Evolutionary conservation across 2,888 invertebrate genomes (phyloP).

Genomic region (Drosophila pseudotakahashii): DNA sequence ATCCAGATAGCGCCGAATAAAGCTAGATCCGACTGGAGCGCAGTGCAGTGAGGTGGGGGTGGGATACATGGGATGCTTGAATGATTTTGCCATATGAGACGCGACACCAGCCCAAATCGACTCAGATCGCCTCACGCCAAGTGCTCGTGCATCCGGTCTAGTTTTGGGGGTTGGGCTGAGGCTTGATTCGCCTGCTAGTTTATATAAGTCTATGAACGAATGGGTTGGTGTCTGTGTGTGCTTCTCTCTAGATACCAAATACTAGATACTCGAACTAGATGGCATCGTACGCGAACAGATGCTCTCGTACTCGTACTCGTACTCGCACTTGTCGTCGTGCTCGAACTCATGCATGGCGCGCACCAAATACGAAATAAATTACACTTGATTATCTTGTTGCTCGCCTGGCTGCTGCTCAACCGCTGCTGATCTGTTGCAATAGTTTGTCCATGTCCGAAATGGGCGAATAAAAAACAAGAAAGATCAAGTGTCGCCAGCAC

Average conservation of each 20-base stretch:
- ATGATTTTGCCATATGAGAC: constrained; percentile 62
- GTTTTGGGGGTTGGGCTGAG: constrained; percentile 39
- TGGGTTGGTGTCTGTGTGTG: constrained; percentile 17
- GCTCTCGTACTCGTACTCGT: constrained; percentile 44
- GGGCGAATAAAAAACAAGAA: constrained; percentile 44
- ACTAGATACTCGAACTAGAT: constrained; percentile 47
- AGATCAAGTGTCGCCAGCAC: constrained; percentile 5
- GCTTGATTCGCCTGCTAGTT: constrained; percentile 35
- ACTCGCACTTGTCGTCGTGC: constrained; percentile 39
- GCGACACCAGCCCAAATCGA: constrained; percentile 44
- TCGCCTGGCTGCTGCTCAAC: constrained; percentile 51
- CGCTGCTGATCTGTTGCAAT: constrained; percentile 50
- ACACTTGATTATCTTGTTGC: constrained; percentile 82
- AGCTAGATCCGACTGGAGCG: constrained; percentile 44
- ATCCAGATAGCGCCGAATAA: constrained; percentile 57
- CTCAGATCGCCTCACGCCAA: constrained; percentile 51
- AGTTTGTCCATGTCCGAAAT: constrained; percentile 59
- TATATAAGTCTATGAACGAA: constrained; percentile 28
- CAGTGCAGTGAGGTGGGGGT: constrained; percentile 10
- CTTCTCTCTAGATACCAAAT: constrained; percentile 32
- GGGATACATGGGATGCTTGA: constrained; percentile 57
- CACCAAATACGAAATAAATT: constrained; percentile 82
- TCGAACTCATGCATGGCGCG: constrained; percentile 69
- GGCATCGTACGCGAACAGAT: constrained; percentile 32
- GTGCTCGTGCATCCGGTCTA: constrained; percentile 56